phyloP scores from a whole-genome alignment of 2,797 vertebrate species.

The Falco naumanni region DNA sequence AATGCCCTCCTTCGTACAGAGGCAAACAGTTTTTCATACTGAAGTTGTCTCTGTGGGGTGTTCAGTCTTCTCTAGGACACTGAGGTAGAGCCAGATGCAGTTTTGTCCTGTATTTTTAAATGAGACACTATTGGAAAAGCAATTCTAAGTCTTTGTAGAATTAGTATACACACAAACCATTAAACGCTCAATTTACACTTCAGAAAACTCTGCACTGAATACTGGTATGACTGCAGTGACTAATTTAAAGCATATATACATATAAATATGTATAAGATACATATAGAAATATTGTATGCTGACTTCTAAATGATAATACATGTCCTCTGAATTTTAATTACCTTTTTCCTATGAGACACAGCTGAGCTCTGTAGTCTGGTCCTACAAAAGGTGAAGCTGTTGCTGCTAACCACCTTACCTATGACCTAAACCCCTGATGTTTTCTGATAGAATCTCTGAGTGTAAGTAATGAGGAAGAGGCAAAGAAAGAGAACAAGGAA shows the following conservation, averaged over 20 bases:
- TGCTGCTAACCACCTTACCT: background rate
- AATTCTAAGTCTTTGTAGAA: background rate
- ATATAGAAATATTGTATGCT: background rate
- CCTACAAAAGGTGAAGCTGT: background rate
- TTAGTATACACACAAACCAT: background rate
- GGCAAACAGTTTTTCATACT: background rate
- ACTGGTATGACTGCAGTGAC: background rate
- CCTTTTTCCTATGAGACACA: background rate
- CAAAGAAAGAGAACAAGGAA: background rate
- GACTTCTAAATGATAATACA: background rate
- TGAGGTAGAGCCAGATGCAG: background rate
- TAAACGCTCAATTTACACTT: background rate
- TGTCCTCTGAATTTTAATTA: background rate
- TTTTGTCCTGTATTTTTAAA: background rate
- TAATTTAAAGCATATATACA: too few relatives aligned
- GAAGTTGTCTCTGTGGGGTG: background rate
- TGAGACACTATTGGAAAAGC: background rate
- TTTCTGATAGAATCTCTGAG: background rate
- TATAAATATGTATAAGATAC: background rate
- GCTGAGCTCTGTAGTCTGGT: background rate
- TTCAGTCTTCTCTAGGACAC: background rate
- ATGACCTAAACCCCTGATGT: background rate
- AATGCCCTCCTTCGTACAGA: background rate
- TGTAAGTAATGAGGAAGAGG: background rate
- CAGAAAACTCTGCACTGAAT: background rate